Evolutionary conservation across 2,888 invertebrate species (phyloP).

Genomic region (Diadegma fenestrale): DNA sequence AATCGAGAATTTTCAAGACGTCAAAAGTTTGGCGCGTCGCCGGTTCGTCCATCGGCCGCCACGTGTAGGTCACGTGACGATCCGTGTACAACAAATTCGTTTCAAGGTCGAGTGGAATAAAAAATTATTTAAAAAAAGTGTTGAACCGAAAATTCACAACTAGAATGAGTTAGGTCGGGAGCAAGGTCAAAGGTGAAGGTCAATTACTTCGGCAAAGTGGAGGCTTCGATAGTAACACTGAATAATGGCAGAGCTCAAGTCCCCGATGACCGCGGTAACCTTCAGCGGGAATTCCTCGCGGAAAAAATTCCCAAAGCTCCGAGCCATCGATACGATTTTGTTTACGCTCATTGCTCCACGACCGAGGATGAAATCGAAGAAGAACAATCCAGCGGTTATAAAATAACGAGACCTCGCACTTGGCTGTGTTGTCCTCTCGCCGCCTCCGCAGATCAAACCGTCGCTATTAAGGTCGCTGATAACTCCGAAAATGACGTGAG

Average conservation of each 20-base stretch:
- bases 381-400: conserved; percentile 68
- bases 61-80: conserved; percentile 46
- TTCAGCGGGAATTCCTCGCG: conserved; percentile 63
- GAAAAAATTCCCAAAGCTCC: conserved; percentile 74
- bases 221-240: conserved; percentile 76
- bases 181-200: neutral
- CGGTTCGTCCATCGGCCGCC: neutral
- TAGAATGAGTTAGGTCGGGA: conserved; percentile 36
- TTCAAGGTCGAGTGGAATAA: neutral
- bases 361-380: conserved; percentile 75
- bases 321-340: conserved; percentile 73
- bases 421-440: conserved; percentile 86
- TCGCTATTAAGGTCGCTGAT: conserved; percentile 74
- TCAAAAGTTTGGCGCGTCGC: neutral
- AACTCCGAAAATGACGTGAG: conserved; percentile 60
- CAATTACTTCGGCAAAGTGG: conserved; percentile 72
- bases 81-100: neutral
- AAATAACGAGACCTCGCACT: conserved; percentile 80
- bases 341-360: conserved; percentile 76
- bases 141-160: neutral
- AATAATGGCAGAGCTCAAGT: conserved; percentile 79
- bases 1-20: neutral
- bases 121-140: neutral
- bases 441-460: conserved; percentile 72
- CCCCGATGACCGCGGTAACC: conserved; percentile 74